These are phyloP conservation scores for Lithobates sylvaticus DNA, from an alignment of 2,797 vertebrate species.

Conservation along the genomic window DNA sequence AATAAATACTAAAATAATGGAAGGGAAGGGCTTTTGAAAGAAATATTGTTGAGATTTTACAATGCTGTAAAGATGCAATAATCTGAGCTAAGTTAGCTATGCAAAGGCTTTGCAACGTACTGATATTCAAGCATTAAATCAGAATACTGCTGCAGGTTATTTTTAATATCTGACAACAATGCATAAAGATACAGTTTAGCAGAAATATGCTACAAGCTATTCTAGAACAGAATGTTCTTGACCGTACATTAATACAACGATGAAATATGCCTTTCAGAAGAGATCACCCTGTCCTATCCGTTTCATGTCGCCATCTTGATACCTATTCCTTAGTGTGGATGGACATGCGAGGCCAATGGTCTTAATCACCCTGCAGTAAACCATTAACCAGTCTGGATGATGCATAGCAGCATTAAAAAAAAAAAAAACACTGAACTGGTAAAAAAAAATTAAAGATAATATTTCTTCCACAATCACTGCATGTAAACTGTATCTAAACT, in stretches of 20 bases:
- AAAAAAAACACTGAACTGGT: background rate
- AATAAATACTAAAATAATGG: background rate
- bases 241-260: slow-evolving; percentile 41
- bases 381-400: background rate
- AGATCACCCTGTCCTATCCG: slow-evolving; percentile 1
- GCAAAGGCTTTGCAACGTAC: slow-evolving; percentile 6
- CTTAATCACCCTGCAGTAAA: background rate
- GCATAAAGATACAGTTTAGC: slow-evolving; percentile 42
- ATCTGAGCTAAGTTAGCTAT: slow-evolving; percentile 21
- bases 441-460: no score
- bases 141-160: slow-evolving; percentile 20
- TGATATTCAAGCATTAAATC: slow-evolving; percentile 14
- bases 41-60: background rate
- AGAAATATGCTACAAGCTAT: slow-evolving; percentile 25
- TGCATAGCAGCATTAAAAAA: background rate
- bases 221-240: slow-evolving; percentile 34
- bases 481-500: no score
- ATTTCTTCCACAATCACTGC: background rate
- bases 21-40: background rate
- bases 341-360: background rate
- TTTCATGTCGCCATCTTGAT: background rate
- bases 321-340: background rate
- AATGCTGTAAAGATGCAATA: slow-evolving; percentile 2
- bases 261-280: slow-evolving; percentile 22
- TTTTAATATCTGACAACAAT: slow-evolving; percentile 46